Evolutionary conservation across 2,888 invertebrate genomes (phyloP).

Genomic region (Aphelenchoides bicaudatus): DNA sequence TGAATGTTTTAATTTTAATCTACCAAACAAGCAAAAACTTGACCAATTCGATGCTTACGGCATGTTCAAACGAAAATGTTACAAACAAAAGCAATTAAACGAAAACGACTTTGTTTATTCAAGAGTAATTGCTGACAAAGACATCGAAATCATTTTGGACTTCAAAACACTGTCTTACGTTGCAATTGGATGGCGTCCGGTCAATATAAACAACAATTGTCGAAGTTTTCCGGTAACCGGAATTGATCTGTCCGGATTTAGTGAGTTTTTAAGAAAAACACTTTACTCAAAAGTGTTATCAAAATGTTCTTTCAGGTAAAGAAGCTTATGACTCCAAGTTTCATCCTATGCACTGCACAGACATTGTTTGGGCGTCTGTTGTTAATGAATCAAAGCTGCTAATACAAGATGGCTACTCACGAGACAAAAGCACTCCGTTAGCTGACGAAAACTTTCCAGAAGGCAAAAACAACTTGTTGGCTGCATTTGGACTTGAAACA

Average conservation of each 20-base stretch:
- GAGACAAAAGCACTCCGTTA: constrained; percentile 47
- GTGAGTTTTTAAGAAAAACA: too few relatives aligned
- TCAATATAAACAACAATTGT: constrained; percentile 44
- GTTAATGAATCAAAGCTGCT: constrained; percentile 34
- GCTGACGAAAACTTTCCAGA: constrained; percentile 48
- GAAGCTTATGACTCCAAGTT: constrained; percentile 42
- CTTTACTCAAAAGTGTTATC: constrained; percentile 20
- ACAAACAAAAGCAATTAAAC: constrained; percentile 31
- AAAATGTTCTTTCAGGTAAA: constrained; percentile 33
- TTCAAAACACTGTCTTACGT: constrained; percentile 43
- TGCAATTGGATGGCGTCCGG: constrained; percentile 49
- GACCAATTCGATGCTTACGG: constrained; percentile 35
- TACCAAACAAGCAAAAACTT: constrained; percentile 18
- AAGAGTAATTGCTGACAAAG: constrained; percentile 36
- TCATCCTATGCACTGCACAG: constrained; percentile 52
- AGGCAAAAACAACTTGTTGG: constrained; percentile 45
- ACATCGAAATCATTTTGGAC: constrained; percentile 50
- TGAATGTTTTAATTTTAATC: constrained; percentile 27
- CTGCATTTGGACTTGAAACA: constrained; percentile 41
- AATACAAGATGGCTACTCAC: constrained; percentile 46
- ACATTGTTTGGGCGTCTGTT: constrained; percentile 43
- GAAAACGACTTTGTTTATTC: constrained; percentile 40
- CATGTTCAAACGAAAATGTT: constrained; percentile 48
- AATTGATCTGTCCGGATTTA: too few relatives aligned
- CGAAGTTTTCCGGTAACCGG: constrained; percentile 51